Evolutionary conservation across 2,113 vertebrate species (phyloP).

Genomic region (Bettongia penicillata): DNA sequence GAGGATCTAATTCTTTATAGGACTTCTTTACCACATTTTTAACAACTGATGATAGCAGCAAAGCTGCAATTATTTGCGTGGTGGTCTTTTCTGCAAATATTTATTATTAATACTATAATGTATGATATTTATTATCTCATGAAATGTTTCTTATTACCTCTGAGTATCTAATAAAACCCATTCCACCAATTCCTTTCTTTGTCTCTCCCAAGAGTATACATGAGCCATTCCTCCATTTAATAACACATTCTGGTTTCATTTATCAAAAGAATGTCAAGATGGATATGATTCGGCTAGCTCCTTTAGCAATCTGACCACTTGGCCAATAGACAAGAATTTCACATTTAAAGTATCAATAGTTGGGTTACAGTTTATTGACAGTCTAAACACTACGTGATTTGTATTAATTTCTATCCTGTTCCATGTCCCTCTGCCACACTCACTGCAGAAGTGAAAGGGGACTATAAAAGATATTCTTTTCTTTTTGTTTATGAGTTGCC

Average conservation of each 20-base stretch:
- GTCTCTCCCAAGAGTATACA: background rate
- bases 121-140: background rate
- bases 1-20: background rate
- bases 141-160: background rate
- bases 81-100: background rate
- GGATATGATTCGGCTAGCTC: background rate
- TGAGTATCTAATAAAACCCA: background rate
- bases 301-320: background rate
- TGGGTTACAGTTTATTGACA: background rate
- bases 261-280: background rate
- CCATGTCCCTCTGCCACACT: background rate
- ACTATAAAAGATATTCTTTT: background rate
- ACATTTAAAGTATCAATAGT: background rate
- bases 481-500: background rate
- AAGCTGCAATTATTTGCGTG: background rate
- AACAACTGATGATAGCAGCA: background rate
- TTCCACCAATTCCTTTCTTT: background rate
- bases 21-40: background rate
- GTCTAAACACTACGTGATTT: background rate
- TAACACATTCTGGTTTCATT: background rate
- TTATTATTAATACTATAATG: background rate
- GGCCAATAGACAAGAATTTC: background rate
- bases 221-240: background rate
- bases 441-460: background rate
- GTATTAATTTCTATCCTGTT: background rate